A percentile compares a stretch with the other conserved stretches of the same genome.
phyloP scores from a whole-genome alignment of 2,113 vertebrate genomes.

The Campylorhamphus procurvoides region DNA sequence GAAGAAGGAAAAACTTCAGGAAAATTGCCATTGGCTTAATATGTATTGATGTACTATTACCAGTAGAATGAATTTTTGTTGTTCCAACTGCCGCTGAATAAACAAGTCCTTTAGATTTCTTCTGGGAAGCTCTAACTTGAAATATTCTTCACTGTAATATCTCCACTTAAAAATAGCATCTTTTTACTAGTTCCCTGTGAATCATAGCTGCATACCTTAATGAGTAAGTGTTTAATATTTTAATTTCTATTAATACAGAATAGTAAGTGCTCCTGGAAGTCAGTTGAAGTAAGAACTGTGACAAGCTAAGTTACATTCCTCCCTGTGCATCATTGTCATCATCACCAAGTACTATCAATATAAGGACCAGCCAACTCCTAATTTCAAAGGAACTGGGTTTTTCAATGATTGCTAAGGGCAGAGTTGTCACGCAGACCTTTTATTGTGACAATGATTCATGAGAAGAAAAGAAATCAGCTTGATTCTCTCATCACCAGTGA shows the following conservation, averaged over 20 bases:
- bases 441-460: constrained; percentile 48
- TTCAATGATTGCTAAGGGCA: constrained; percentile 47
- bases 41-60: background rate
- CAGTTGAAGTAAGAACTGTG: background rate
- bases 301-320: background rate
- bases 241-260: constrained; percentile 56
- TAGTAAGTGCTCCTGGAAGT: constrained; percentile 32
- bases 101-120: constrained; percentile 34
- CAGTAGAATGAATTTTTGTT: background rate
- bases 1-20: constrained; percentile 11
- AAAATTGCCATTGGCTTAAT: constrained; percentile 43
- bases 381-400: constrained; percentile 37
- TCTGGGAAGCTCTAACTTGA: background rate
- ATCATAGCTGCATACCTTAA: constrained; percentile 43
- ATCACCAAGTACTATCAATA: background rate
- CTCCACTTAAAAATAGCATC: constrained; percentile 24
- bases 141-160: background rate
- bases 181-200: constrained; percentile 7
- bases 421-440: constrained; percentile 22
- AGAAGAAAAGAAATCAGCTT: constrained; percentile 55
- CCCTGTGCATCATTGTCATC: constrained; percentile 16
- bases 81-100: background rate
- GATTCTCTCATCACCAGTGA: constrained; percentile 24
- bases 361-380: constrained; percentile 1
- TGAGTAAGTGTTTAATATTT: constrained; percentile 60